Evolutionary conservation across 2,888 invertebrate genomes (phyloP), one percentile per base, ranked within the genome.

Genomic region (Tridacna crocea): DNA sequence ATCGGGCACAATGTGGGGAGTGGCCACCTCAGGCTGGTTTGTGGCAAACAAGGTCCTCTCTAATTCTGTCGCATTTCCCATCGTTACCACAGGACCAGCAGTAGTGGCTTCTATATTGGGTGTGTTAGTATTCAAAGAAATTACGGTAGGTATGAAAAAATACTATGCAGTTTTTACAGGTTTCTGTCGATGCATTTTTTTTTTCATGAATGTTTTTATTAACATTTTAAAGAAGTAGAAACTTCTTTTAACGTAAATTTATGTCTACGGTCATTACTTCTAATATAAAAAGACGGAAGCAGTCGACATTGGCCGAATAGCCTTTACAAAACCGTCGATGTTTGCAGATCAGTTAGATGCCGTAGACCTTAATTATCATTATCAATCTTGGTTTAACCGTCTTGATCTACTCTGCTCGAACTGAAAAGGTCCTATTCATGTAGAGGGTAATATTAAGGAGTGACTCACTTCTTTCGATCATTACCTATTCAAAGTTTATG

Each of bases 1-100:
- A 22, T 93, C 94, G 8, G 95, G 95, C 0, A 65, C 94, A 13
- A 93, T 95, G 92, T 95, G 95, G 95, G 94, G 92, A 6, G 85
- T 95, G 12, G 95, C 95, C 36, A 94, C 94, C n/a, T 89, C 93
- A 8, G 90, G 93, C 60, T 95, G 95, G 93, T 95, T 95, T 89
- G 89, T 95, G n/a, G 95, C 95, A 24, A 95, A 95, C 88, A 92
- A 94, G 77, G 90, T 91, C 3, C 91, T 95, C 47, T 94, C 94
- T 0, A 94, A 95, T 84, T 91, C 95, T 17, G 94, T 95, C 72
- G 93, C 94, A 26, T 95, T 95, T 83, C 95, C 95, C 17, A 95
- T 95, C 68, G 93, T 95, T 19, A 93, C 95, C 22, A 94, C 95
- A 27, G 91, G 94, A 26, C 95, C 95, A 10, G 94, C 93, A 19